Percentiles rank a stretch among this genome's conserved stretches.
Evolutionary conservation across 2,888 invertebrate genomes (phyloP).

Genomic region (Serripes groenlandicus): DNA sequence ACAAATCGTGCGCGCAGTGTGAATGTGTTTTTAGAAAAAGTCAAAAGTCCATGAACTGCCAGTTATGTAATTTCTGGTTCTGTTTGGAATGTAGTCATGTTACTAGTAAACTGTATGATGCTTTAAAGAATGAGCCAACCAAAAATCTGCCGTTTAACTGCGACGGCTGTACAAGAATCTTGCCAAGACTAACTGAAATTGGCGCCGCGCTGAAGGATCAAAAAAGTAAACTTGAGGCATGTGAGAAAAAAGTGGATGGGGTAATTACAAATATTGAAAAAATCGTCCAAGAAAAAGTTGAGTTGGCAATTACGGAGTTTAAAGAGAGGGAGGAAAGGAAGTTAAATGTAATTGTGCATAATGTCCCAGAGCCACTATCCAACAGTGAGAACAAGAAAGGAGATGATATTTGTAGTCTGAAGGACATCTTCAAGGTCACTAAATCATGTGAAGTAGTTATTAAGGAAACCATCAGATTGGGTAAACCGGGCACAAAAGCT

Average conservation of each 20-base stretch:
- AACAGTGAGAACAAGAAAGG: neutral
- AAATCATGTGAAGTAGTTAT: neutral
- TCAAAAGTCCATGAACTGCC: too few species aligned
- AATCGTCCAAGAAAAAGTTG: conserved; percentile 1
- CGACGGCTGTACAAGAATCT: conserved; percentile 10
- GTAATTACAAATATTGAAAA: neutral
- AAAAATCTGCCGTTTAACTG: conserved; percentile 21
- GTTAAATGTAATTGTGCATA: conserved; percentile 28
- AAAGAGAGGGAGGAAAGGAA: conserved; percentile 27
- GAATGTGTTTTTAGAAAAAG: too few species aligned
- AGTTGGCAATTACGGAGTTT: conserved; percentile 13
- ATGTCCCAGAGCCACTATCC: conserved; percentile 24
- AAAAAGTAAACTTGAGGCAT: neutral
- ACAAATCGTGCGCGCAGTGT: too few species aligned
- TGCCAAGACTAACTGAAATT: conserved; percentile 23
- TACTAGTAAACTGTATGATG: conserved; percentile 16
- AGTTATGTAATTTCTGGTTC: too few species aligned
- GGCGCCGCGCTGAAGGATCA: neutral
- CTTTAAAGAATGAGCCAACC: neutral
- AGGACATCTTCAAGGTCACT: neutral
- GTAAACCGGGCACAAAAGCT: neutral
- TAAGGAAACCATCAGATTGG: neutral
- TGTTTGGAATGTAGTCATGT: conserved; percentile 32
- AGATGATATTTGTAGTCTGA: neutral
- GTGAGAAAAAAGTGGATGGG: neutral